Conservation (phyloP, 2,888 invertebrate species). For the Aleiodes leptofemur region DNA sequence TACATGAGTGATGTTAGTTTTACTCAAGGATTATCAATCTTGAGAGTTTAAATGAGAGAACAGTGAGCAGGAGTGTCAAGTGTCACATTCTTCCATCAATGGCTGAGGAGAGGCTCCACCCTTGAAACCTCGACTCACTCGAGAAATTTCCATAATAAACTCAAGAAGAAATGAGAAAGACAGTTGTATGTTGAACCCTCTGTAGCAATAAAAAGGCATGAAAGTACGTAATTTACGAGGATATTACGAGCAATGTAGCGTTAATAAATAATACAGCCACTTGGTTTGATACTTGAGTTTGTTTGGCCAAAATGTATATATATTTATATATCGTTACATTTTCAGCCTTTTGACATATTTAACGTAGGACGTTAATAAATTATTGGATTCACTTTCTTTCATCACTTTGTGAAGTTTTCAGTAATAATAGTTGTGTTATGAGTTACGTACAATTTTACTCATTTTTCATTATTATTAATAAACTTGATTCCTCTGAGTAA, state of each 20-base stretch:
- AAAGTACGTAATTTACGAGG: slow-evolving; percentile 34
- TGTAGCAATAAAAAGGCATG: not conserved
- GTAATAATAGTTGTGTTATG: no score
- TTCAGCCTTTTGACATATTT: no score
- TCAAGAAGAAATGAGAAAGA: not conserved
- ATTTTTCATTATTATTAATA: no score
- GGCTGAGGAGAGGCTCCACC: not conserved
- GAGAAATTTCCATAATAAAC: slow-evolving; percentile 1
- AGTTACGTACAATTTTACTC: no score
- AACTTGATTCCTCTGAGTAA: no score
- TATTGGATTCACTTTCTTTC: no score
- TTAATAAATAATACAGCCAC: slow-evolving; percentile 60
- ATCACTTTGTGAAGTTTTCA: no score
- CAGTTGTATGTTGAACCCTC: not conserved
- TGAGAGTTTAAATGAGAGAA: slow-evolving; percentile 31
- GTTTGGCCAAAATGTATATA: no score
- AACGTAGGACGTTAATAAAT: no score
- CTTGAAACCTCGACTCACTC: not conserved
- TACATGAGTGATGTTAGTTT: no score
- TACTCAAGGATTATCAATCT: slow-evolving; percentile 25
- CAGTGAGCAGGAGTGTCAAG: slow-evolving; percentile 9
- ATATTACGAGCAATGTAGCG: slow-evolving; percentile 54
- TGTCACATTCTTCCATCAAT: slow-evolving; percentile 4
- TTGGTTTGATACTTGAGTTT: no score
- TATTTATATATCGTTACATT: no score